Evolutionary conservation across 1,140 invertebrate genomes (phyloP), one percentile per base, ranked within the genome.

Genomic region (Neuroterus valhalla): DNA sequence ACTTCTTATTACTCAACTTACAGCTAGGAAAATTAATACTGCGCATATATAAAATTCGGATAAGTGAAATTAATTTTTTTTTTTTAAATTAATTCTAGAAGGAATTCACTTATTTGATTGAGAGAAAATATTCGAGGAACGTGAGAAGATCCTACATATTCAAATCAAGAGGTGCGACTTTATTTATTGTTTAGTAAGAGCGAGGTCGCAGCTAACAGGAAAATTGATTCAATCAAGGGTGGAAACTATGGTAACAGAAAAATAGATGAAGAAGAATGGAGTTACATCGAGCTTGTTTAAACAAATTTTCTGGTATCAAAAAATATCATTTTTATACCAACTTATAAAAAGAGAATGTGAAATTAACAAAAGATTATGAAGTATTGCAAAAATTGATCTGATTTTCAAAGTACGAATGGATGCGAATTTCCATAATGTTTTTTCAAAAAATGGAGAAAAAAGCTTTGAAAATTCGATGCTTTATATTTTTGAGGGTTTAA

Each of bases 91-190:
- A 26, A 52, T 21, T 21, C 23, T 21, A 21, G 1, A 11, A 21
- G 23, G 50, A 26, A 52, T 21, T 19, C 17, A 52, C n/a, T 19
- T 52, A 21, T 26, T 19, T 21, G 50, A 52, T 10, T 23, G 2
- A 21, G 8, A 52, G 23, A 21, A 52, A 5, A 12, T 14, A 52
- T 26, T 52, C 23, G 1, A 52, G 19, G 23, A 52, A 52, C 50
- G 12, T 52, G 23, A 23, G 21, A 52, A 52, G 23, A 52, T 52
- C 2, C 50, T 19, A 21, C 50, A 52, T 10, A 52, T 52, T 52
- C 50, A 52, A 52, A 52, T 52, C 3, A 52, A 52, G 21, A 52
- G 50, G 23, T 52, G 19, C 12, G 50, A 26, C 23, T 52, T 52
- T 52, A 21, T 52, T 52, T 17, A 17, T 48, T 50, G 10, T 21